Percentiles rank a stretch among this genome's conserved stretches.
Conservation (phyloP, 2,888 invertebrate species). For the Vanessa cardui region DNA sequence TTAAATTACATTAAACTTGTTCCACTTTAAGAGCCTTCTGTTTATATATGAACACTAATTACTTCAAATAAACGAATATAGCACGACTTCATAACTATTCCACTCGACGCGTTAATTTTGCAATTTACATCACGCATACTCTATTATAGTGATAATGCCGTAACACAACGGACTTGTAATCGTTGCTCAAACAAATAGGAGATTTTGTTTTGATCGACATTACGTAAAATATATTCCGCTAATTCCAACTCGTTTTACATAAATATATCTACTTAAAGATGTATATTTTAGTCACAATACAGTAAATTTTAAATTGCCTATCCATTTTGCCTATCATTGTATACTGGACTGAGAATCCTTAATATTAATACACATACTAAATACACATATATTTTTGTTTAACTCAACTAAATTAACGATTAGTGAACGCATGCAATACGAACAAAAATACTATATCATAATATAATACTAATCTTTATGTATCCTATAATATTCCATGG, state of each 20-base stretch:
- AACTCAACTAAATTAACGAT: too few relatives aligned
- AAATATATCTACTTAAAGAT: neutral
- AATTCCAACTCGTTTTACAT: neutral
- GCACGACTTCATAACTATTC: constrained; percentile 9
- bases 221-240: neutral
- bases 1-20: neutral
- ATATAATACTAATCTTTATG: too few relatives aligned
- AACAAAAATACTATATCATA: too few relatives aligned
- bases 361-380: too few relatives aligned
- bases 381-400: too few relatives aligned
- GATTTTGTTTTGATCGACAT: neutral
- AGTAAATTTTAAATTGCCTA: neutral
- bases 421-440: too few relatives aligned
- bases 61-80: constrained; percentile 19
- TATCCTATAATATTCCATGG: too few relatives aligned
- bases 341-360: too few relatives aligned
- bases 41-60: neutral
- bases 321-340: too few relatives aligned
- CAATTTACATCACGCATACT: constrained; percentile 29
- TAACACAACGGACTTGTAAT: neutral
- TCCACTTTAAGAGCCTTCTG: neutral
- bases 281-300: neutral
- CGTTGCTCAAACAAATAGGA: constrained; percentile 20
- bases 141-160: constrained; percentile 13
- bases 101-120: constrained; percentile 26